Evolutionary conservation across 2,797 vertebrate species (phyloP), one percentile per base, ranked within the genome.

Genomic region (Morus bassanus): DNA sequence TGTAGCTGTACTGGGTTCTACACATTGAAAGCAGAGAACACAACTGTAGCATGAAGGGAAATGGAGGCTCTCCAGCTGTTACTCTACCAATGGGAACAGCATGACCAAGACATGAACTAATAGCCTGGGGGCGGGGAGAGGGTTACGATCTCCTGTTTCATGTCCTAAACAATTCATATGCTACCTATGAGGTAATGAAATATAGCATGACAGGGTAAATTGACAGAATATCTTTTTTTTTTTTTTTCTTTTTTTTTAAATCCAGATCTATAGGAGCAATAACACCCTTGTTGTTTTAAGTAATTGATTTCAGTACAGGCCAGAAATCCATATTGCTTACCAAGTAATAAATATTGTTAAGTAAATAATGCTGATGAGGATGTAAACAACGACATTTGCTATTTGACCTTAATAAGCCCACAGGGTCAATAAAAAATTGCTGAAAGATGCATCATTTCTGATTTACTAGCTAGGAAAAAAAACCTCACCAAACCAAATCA

Each of bases 331-430:
- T 54, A 85, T 30, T 76, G 59, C 23, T 97, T 94, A 64, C 27
- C 9, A 92, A 75, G 48, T 64, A 85, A 72, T 73, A 90, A 96
- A 57, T 94, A 89, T 46, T 91, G 76, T 76, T 85, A 75, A 95
- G 45, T 72, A 94, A 65, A 77, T 80, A 88, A 65, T 92, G 43
- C 54, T 94, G 50, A 61, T 96, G 84, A 95, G 67, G 76, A 92
- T 87, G 56, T 5, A 68, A 94, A 91, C 64, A 85, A 95, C 92
- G 61, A 63, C 46, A 90, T 97, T 96, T 92, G 13, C 9, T 96
- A 61, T 85, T 89, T 92, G 64, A 95, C 82, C 64, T 89, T 67
- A 70, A 70, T 37, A 74, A 31, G 13, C 19, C 22, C 57, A 83
- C 5, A 59, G 22, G 30, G 37, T 83, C 91, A 93, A 73, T 56